These are phyloP conservation scores for Limonius californicus DNA, from an alignment of 1,140 invertebrate genomes.

Conservation along the genomic window DNA sequence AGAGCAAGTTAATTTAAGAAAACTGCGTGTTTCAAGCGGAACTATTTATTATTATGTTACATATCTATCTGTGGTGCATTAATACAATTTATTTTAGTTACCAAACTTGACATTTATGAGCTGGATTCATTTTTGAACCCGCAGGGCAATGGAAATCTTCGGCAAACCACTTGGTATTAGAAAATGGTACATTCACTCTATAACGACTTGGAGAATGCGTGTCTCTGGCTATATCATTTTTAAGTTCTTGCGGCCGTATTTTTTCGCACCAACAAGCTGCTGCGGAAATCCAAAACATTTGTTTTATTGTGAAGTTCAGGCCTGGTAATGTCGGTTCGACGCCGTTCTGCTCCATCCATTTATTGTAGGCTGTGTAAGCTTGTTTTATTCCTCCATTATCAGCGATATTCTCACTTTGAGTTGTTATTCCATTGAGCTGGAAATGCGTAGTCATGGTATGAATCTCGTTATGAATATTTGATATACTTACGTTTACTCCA, in stretches of 20 bases:
- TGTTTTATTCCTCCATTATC: conserved; percentile 60
- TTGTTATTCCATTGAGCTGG: conserved; percentile 46
- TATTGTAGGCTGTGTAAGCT: conserved; percentile 53
- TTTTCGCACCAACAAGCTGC: conserved; percentile 50
- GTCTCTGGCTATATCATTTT: conserved; percentile 46
- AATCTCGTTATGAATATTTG: not conserved
- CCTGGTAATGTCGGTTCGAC: conserved; percentile 51
- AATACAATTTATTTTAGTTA: too few relatives aligned
- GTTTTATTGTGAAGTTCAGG: conserved; percentile 59
- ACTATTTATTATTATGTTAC: too few relatives aligned
- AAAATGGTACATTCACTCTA: conserved; percentile 69
- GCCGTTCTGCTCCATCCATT: conserved; percentile 45
- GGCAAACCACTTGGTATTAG: conserved; percentile 73
- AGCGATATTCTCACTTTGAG: conserved; percentile 66
- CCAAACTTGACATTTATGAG: conserved; percentile 76
- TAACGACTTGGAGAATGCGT: conserved; percentile 17
- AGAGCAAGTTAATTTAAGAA: too few relatives aligned
- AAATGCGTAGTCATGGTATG: conserved; percentile 21
- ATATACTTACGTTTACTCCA: conserved; percentile 59
- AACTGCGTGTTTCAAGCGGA: too few relatives aligned
- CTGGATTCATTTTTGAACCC: conserved; percentile 69
- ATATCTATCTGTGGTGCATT: too few relatives aligned
- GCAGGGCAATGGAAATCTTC: conserved; percentile 61
- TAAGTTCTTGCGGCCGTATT: conserved; percentile 44
- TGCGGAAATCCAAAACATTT: conserved; percentile 56